Conservation (phyloP, 2,888 invertebrate genomes). For the Chalcosyrphus nemorum region DNA sequence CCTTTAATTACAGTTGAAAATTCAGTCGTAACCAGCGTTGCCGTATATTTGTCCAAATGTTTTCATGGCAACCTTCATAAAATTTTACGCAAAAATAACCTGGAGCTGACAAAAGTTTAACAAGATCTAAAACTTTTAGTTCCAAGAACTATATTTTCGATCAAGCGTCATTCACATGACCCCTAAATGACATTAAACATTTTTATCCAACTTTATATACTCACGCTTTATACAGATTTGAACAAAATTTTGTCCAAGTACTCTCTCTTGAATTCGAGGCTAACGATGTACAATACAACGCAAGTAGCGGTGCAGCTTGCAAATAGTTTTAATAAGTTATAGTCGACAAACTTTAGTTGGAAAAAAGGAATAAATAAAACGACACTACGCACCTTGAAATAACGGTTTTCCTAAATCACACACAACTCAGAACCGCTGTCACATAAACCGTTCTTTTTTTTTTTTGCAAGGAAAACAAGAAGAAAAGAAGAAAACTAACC, state of each 20-base stretch:
- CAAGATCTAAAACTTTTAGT: too few relatives aligned
- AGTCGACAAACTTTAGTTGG: background rate
- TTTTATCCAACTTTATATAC: background rate
- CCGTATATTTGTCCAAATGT: too few relatives aligned
- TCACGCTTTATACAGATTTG: background rate
- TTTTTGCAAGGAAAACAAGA: background rate
- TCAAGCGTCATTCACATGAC: constrained; percentile 2
- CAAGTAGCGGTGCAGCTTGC: background rate
- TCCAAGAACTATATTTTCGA: too few relatives aligned
- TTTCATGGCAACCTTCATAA: too few relatives aligned
- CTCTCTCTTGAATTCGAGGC: background rate
- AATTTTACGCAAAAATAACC: too few relatives aligned
- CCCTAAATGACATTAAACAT: constrained; percentile 11
- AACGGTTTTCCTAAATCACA: background rate
- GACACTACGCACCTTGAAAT: constrained; percentile 4
- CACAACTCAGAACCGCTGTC: background rate
- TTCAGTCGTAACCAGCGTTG: too few relatives aligned
- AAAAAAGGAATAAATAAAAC: background rate
- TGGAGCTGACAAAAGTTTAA: too few relatives aligned
- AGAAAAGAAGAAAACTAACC: background rate
- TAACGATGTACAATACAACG: background rate
- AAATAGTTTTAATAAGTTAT: background rate
- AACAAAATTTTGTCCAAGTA: background rate
- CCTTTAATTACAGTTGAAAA: too few relatives aligned
- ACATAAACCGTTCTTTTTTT: background rate